Evolutionary conservation across 2,113 vertebrate species (phyloP).

Genomic region (Dolichotis patagonum): DNA sequence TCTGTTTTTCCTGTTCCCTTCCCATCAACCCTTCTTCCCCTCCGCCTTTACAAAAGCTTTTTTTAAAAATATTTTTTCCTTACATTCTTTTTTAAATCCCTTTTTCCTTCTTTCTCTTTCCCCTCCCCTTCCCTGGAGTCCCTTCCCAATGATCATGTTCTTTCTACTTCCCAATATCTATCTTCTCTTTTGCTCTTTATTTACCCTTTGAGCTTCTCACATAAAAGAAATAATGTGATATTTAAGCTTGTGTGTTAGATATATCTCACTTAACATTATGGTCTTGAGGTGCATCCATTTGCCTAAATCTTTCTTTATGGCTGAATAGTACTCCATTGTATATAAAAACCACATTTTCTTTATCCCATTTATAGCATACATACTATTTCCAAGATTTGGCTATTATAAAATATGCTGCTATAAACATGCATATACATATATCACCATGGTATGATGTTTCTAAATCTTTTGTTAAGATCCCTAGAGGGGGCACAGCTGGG

Average conservation of each 20-base stretch:
- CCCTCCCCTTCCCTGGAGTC: neutral
- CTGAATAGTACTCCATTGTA: neutral
- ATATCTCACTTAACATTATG: neutral
- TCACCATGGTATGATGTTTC: neutral
- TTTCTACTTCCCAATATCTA: neutral
- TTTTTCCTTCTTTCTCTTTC: neutral
- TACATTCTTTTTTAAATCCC: neutral
- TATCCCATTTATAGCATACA: neutral
- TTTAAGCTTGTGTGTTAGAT: neutral
- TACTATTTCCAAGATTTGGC: neutral
- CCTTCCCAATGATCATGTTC: neutral
- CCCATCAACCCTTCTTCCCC: neutral
- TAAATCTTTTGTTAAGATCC: neutral
- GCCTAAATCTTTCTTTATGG: neutral
- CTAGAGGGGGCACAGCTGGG: neutral
- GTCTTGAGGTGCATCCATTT: neutral
- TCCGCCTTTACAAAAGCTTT: neutral
- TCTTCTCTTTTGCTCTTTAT: neutral
- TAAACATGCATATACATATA: neutral
- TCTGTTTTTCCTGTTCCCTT: neutral
- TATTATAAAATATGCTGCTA: neutral
- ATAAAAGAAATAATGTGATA: neutral
- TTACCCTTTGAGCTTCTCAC: neutral
- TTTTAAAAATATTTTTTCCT: neutral
- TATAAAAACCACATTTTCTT: neutral